phyloP scores from a whole-genome alignment of 2,113 vertebrate species.

The Aegotheles bennettii region DNA sequence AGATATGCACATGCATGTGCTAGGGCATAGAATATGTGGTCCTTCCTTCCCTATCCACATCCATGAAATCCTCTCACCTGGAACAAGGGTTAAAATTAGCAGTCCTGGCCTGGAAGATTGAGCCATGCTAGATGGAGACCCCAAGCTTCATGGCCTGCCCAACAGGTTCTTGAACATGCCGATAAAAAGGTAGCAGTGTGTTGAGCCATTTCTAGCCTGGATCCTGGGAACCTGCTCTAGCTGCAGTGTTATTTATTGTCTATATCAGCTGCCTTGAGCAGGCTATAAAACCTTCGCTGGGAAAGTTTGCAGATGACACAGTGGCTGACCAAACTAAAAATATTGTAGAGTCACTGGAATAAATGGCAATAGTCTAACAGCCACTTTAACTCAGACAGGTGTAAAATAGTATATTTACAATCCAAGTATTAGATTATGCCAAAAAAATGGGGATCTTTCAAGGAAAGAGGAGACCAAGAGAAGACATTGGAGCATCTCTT shows the following conservation, averaged over 20 bases:
- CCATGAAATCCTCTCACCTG: not conserved
- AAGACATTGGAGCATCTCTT: not conserved
- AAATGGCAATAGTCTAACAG: not conserved
- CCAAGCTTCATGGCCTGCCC: not conserved
- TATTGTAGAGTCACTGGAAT: not conserved
- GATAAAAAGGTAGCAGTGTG: not conserved
- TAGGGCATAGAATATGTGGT: rapidly evolving
- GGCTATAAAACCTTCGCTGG: not conserved
- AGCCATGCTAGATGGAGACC: rapidly evolving
- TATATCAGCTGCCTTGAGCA: not conserved
- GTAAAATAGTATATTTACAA: not conserved
- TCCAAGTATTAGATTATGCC: not conserved
- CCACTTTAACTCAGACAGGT: not conserved
- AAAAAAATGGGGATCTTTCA: not conserved
- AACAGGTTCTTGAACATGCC: not conserved
- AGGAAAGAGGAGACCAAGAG: not conserved
- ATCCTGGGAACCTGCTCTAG: not conserved
- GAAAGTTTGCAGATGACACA: slow-evolving; percentile 8
- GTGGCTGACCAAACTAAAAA: not conserved
- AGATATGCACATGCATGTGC: not conserved
- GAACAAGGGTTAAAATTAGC: not conserved
- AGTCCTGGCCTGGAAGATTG: not conserved
- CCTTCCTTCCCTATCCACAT: not conserved
- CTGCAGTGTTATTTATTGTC: not conserved
- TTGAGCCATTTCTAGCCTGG: not conserved